A percentile compares a stretch with the other conserved stretches of the same genome.
phyloP scores from a whole-genome alignment of 2,888 invertebrate genomes.

The Aspidiotus rigidus region DNA sequence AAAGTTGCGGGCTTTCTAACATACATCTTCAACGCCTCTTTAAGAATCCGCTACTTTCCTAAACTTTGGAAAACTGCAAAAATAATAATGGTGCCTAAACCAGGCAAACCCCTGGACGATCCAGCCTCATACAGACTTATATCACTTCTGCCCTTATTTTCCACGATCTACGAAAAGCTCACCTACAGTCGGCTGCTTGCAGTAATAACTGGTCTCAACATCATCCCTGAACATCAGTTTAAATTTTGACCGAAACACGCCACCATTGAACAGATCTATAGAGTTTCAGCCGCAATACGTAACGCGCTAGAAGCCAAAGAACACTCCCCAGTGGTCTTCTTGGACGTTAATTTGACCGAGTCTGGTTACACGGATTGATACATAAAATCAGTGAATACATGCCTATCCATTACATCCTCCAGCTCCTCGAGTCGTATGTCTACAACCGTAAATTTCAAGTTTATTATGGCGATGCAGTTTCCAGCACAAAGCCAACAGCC shows the following conservation, averaged over 20 bases:
- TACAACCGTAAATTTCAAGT: too few species aligned
- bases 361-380: neutral
- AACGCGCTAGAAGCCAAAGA: neutral
- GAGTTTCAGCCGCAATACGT: neutral
- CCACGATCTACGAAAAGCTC: neutral
- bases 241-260: neutral
- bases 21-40: neutral
- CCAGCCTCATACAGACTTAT: too few species aligned
- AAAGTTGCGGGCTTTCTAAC: neutral
- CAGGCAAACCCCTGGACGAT: too few species aligned
- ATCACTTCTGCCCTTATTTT: neutral
- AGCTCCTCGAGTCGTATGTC: too few species aligned
- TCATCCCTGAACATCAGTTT: neutral
- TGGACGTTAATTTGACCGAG: neutral
- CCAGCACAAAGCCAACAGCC: too few species aligned
- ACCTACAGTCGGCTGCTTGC: neutral
- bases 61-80: neutral
- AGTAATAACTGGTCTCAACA: neutral
- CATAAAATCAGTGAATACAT: neutral
- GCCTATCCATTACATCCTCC: too few species aligned
- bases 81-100: neutral
- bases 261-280: neutral
- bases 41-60: neutral
- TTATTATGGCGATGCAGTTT: too few species aligned
- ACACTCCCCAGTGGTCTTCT: neutral